Evolutionary conservation across 2,888 invertebrate genomes (phyloP).

Genomic region (Xestia ashworthii): DNA sequence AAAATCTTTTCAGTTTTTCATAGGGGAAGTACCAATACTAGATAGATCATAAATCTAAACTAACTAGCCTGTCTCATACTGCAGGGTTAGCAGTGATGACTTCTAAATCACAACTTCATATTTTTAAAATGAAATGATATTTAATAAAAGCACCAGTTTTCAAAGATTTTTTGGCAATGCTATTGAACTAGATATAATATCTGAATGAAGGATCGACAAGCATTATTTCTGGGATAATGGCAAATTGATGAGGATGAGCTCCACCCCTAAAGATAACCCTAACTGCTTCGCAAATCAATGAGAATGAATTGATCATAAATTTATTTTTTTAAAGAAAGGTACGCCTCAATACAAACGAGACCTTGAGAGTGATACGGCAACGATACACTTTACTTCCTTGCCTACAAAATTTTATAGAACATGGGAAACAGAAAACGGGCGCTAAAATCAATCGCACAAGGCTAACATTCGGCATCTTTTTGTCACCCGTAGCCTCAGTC

Average conservation of each 20-base stretch:
- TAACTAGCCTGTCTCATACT: neutral
- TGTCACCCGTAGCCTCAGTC: neutral
- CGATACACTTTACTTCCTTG: slow-evolving; percentile 52
- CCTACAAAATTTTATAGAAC: slow-evolving; percentile 37
- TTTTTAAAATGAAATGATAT: neutral
- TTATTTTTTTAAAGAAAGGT: slow-evolving; percentile 29
- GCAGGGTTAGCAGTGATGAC: neutral
- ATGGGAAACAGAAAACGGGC: slow-evolving; percentile 6
- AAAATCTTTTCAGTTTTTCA: neutral
- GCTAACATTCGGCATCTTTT: slow-evolving; percentile 18
- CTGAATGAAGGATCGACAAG: neutral
- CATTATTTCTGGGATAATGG: neutral
- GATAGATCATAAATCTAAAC: neutral
- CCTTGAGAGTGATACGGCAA: slow-evolving; percentile 57
- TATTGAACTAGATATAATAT: neutral
- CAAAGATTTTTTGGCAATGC: neutral
- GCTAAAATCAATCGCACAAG: slow-evolving; percentile 32
- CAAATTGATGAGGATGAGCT: neutral
- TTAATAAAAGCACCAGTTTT: neutral
- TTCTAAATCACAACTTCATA: neutral
- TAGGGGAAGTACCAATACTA: neutral
- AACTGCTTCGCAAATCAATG: neutral
- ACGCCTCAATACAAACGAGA: slow-evolving; percentile 28
- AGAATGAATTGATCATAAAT: neutral
- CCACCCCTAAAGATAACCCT: slow-evolving; percentile 19